Conservation (phyloP, 2,888 invertebrate species). For the Dasypogon diadema region DNA sequence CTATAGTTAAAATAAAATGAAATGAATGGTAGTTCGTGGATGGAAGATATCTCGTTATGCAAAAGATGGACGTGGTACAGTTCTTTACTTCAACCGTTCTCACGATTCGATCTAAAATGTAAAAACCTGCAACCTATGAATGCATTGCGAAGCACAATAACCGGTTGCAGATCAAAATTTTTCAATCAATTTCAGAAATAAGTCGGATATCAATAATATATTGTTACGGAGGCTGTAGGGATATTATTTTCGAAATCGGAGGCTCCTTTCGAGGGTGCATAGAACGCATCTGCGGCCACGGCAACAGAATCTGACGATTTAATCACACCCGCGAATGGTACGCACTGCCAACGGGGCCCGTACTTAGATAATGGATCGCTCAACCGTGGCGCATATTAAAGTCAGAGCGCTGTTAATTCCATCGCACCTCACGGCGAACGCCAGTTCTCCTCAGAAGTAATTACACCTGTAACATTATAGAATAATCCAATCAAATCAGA, state of each 20-base stretch:
- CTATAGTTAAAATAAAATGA: no score
- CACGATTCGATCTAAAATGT: slow-evolving; percentile 34
- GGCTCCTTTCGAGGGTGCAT: slow-evolving; percentile 7
- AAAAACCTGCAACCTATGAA: slow-evolving; percentile 33
- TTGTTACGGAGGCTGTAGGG: not conserved
- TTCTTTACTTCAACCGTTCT: slow-evolving; percentile 12
- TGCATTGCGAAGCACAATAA: slow-evolving; percentile 12
- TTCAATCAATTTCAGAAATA: slow-evolving; percentile 32
- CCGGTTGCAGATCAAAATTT: slow-evolving; percentile 41
- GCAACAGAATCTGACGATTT: slow-evolving; percentile 19
- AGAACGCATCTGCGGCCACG: not conserved
- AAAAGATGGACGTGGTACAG: slow-evolving; percentile 18
- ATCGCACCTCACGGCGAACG: slow-evolving; percentile 38
- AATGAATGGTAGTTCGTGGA: no score
- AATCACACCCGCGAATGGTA: not conserved
- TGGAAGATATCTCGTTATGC: slow-evolving; percentile 11
- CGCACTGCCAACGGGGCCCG: not conserved
- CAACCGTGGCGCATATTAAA: slow-evolving; percentile 22
- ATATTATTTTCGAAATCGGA: slow-evolving; percentile 14
- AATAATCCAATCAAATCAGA: slow-evolving; percentile 50
- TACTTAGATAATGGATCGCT: slow-evolving; percentile 26
- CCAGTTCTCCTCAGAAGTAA: slow-evolving; percentile 28
- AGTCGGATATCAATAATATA: slow-evolving; percentile 38
- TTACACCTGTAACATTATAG: slow-evolving; percentile 45
- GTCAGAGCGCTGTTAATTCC: slow-evolving; percentile 23